Percentiles rank a stretch among this genome's conserved stretches.
Conservation (phyloP, 2,113 vertebrate species). For the Athene cunicularia region DNA sequence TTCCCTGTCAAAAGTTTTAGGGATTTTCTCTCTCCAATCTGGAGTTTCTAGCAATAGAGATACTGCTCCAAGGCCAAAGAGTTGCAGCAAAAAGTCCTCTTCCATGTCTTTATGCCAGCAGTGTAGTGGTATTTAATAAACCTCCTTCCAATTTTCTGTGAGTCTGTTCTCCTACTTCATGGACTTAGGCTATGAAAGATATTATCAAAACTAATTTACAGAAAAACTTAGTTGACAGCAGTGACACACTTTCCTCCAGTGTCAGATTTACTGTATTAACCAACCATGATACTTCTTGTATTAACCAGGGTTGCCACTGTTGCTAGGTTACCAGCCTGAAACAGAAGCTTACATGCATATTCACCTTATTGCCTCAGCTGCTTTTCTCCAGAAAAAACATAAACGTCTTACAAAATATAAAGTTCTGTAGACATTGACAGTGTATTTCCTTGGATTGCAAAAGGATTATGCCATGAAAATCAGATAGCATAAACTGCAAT, state of each 20-base stretch:
- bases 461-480: neutral
- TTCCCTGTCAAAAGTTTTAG: neutral
- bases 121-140: neutral
- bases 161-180: neutral
- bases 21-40: neutral
- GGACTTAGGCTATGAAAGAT: neutral
- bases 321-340: constrained; percentile 31
- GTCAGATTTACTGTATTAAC: neutral
- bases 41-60: neutral
- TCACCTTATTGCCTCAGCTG: neutral
- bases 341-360: neutral
- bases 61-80: neutral
- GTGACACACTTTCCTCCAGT: neutral
- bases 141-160: neutral
- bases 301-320: neutral
- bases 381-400: neutral
- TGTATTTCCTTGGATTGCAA: neutral
- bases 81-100: neutral
- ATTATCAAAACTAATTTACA: neutral
- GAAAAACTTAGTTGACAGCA: neutral
- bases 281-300: neutral
- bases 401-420: neutral
- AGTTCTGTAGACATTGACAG: neutral
- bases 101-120: neutral
- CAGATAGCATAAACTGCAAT: neutral